Percentiles rank a stretch among this genome's conserved stretches.
Conservation (phyloP, 92 coral and sea anemone species). For the Porites cylindrica region DNA sequence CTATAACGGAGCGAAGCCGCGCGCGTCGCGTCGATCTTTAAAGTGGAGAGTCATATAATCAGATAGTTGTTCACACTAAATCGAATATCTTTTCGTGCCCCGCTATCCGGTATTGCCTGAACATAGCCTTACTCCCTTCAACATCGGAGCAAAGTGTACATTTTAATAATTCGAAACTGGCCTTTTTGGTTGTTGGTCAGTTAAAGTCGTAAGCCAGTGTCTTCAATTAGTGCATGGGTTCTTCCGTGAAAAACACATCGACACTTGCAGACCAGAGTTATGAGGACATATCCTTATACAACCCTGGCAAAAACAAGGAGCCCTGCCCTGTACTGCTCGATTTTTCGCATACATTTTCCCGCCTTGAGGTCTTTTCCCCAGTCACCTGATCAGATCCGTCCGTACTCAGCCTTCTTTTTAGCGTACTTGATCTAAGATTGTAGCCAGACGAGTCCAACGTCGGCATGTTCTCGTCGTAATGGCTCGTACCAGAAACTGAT, state of each 20-base stretch:
- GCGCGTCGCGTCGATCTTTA: too few relatives aligned
- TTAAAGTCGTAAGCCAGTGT: too few relatives aligned
- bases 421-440: slow-evolving; percentile 52
- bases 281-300: slow-evolving; percentile 22
- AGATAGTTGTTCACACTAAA: too few relatives aligned
- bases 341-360: slow-evolving; percentile 10
- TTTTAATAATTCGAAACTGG: too few relatives aligned
- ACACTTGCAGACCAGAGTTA: neutral
- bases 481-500: neutral
- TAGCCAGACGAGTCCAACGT: slow-evolving; percentile 25
- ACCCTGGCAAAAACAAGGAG: slow-evolving; percentile 26
- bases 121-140: too few relatives aligned
- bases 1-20: too few relatives aligned
- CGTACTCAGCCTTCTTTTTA: slow-evolving; percentile 46
- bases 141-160: too few relatives aligned
- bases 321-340: neutral
- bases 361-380: slow-evolving; percentile 27
- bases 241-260: neutral
- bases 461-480: neutral
- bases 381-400: slow-evolving; percentile 3
- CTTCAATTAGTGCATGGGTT: neutral
- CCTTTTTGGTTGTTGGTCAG: too few relatives aligned
- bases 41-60: too few relatives aligned
- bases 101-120: too few relatives aligned
- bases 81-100: too few relatives aligned